These are phyloP conservation scores for Sesamia nonagrioides DNA, from an alignment of 1,140 invertebrate species.

Conservation along the genomic window DNA sequence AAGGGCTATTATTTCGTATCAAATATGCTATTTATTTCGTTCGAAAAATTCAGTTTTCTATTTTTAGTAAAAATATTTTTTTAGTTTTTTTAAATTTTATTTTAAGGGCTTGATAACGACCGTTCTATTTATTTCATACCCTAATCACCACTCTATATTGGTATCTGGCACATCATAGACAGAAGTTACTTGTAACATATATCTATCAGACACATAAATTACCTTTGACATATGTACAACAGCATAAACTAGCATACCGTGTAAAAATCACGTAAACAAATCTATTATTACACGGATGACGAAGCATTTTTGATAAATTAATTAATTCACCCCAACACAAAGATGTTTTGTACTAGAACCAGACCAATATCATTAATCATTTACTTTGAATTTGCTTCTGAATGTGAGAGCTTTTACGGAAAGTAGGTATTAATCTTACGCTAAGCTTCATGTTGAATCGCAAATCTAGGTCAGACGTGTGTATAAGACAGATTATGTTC, in stretches of 20 bases:
- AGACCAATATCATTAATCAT: constrained; percentile 25
- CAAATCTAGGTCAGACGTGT: constrained; percentile 31
- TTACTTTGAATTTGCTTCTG: constrained; percentile 27
- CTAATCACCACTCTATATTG: too few relatives aligned
- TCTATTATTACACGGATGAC: constrained; percentile 12
- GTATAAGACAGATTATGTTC: constrained; percentile 33
- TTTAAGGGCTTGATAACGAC: too few relatives aligned
- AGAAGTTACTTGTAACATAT: neutral
- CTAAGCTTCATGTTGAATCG: neutral
- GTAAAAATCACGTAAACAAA: constrained; percentile 3
- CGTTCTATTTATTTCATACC: too few relatives aligned
- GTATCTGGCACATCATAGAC: too few relatives aligned
- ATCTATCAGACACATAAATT: neutral
- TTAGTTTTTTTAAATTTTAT: too few relatives aligned
- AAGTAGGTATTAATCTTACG: constrained; percentile 28
- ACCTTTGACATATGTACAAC: neutral
- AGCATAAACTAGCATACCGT: neutral
- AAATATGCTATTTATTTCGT: too few relatives aligned
- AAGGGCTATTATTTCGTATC: too few relatives aligned
- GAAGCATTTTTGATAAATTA: neutral
- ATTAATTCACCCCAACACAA: constrained; percentile 6
- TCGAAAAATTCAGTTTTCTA: too few relatives aligned
- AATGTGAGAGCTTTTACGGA: constrained; percentile 19
- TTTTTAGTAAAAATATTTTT: too few relatives aligned
- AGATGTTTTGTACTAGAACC: constrained; percentile 21